phyloP scores from a whole-genome alignment of 2,797 vertebrate genomes.

The Neomorphus geoffroyi region DNA sequence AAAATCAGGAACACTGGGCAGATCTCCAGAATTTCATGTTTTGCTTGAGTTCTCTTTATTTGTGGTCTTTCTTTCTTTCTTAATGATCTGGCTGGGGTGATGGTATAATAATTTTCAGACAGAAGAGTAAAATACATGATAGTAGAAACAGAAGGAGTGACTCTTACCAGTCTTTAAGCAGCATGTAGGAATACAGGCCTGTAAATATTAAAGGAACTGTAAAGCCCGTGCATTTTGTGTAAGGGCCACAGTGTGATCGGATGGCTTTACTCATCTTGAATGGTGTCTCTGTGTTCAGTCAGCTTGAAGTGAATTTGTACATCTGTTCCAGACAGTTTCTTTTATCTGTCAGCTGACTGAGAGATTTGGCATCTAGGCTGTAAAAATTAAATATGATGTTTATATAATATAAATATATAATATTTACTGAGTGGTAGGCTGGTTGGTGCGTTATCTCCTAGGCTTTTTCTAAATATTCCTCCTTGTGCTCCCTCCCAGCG shows the following conservation, averaged over 20 bases:
- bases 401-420: neutral
- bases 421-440: neutral
- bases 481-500: neutral
- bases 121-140: constrained; percentile 41
- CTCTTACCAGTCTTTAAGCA: neutral
- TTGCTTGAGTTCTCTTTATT: constrained; percentile 83
- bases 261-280: neutral
- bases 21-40: constrained; percentile 84
- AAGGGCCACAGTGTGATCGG: neutral
- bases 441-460: neutral
- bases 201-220: neutral
- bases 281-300: neutral
- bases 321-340: neutral
- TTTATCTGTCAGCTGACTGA: neutral
- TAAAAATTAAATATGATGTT: neutral
- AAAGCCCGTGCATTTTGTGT: neutral
- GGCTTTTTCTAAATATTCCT: constrained; percentile 34
- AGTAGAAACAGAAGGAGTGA: constrained; percentile 16
- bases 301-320: neutral
- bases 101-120: constrained; percentile 62
- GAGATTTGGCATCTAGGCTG: neutral
- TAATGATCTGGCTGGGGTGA: constrained; percentile 67
- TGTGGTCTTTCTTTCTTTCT: constrained; percentile 73
- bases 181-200: neutral
- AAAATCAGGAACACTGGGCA: constrained; percentile 87